phyloP scores from a whole-genome alignment of 1,140 invertebrate genomes.

The Microplitis demolitor region DNA sequence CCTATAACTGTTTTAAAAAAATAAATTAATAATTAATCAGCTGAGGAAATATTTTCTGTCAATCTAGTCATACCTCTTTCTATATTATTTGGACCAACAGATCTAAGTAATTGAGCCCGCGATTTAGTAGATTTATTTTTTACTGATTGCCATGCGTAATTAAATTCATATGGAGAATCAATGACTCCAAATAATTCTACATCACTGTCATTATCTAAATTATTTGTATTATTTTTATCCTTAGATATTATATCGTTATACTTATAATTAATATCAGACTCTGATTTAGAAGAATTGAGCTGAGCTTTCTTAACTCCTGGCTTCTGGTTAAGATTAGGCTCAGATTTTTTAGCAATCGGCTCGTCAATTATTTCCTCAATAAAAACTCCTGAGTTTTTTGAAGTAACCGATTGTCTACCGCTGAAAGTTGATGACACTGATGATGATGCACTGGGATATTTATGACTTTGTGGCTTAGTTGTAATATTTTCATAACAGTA shows the following conservation, averaged over 20 bases:
- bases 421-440: too few relatives aligned
- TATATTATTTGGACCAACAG: constrained; percentile 35
- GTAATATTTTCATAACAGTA: constrained; percentile 33
- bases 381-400: constrained; percentile 30
- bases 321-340: neutral
- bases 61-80: constrained; percentile 32
- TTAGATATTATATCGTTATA: neutral
- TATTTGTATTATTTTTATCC: neutral
- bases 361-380: constrained; percentile 40
- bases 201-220: neutral
- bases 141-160: constrained; percentile 37
- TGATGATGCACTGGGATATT: neutral
- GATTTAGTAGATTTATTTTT: constrained; percentile 28
- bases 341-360: neutral
- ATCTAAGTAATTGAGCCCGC: constrained; percentile 40
- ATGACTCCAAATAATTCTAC: constrained; percentile 7
- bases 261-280: neutral
- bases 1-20: constrained; percentile 39
- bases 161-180: constrained; percentile 40
- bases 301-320: neutral
- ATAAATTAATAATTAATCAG: neutral
- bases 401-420: neutral
- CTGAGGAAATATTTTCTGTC: neutral
- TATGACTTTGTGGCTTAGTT: neutral
- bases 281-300: neutral